phyloP scores from a whole-genome alignment of 92 coral and sea anemone genomes.

The Umimayanthus chanpuru region DNA sequence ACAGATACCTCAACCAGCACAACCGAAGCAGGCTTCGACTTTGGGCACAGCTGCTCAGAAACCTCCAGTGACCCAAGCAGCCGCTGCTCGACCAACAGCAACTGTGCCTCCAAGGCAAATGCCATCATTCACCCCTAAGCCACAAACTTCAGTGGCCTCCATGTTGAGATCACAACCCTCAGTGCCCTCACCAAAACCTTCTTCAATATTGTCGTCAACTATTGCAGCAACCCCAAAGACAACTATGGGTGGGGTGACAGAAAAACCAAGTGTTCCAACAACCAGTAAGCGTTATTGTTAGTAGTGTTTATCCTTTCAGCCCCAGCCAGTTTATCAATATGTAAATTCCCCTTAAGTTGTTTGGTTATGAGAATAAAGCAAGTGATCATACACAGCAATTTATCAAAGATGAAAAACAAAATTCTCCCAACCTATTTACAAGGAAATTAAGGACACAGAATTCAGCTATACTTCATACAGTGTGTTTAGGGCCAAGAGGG shows the following conservation, averaged over 20 bases:
- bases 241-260: slow-evolving; percentile 2
- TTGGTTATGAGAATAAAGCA: too few species aligned
- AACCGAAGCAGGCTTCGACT: neutral
- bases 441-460: too few species aligned
- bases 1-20: neutral
- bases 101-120: slow-evolving; percentile 16
- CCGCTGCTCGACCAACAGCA: slow-evolving; percentile 3
- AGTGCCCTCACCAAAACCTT: slow-evolving; percentile 42
- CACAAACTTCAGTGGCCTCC: slow-evolving; percentile 21
- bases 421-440: too few species aligned
- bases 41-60: neutral
- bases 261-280: slow-evolving; percentile 9
- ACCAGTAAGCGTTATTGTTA: neutral
- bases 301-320: too few species aligned
- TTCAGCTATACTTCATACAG: too few species aligned
- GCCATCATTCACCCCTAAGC: slow-evolving; percentile 33
- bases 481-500: too few species aligned
- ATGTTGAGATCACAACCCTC: slow-evolving; percentile 35
- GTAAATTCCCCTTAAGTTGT: too few species aligned
- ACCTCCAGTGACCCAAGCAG: slow-evolving; percentile 4
- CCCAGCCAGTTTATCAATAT: too few species aligned
- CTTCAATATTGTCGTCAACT: slow-evolving; percentile 34
- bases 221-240: slow-evolving; percentile 42
- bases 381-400: too few species aligned
- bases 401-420: too few species aligned